A percentile compares a stretch with the other conserved stretches of the same genome.
These are phyloP conservation scores for Anastatus disparis DNA, from an alignment of 1,140 invertebrate genomes.

Conservation along the genomic window DNA sequence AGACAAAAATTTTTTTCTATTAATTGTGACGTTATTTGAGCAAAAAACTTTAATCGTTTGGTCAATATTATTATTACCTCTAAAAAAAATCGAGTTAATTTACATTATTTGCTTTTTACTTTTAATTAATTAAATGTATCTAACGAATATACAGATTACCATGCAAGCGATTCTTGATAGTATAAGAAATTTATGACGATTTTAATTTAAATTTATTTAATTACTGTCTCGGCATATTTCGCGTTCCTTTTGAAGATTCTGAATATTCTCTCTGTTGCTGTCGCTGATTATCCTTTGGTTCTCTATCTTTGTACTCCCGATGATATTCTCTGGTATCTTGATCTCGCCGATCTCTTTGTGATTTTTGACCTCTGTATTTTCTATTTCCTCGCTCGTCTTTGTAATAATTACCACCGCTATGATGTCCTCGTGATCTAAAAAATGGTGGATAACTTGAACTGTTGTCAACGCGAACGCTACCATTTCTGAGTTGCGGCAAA, in stretches of 20 bases:
- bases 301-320: constrained; percentile 56
- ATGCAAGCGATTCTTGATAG: constrained; percentile 37
- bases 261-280: constrained; percentile 50
- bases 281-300: constrained; percentile 43
- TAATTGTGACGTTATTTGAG: background rate
- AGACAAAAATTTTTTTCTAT: constrained; percentile 13
- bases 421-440: constrained; percentile 55
- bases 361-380: constrained; percentile 57
- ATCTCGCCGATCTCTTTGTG: constrained; percentile 55
- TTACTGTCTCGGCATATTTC: constrained; percentile 46
- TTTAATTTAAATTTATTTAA: constrained; percentile 16
- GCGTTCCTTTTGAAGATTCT: constrained; percentile 47
- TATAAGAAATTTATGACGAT: constrained; percentile 30
- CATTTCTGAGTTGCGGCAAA: constrained; percentile 59
- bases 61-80: constrained; percentile 35
- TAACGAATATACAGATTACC: constrained; percentile 37
- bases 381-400: constrained; percentile 46
- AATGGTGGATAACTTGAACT: constrained; percentile 54
- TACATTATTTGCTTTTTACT: constrained; percentile 34
- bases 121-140: constrained; percentile 33
- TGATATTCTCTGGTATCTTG: constrained; percentile 52
- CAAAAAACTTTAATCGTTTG: constrained; percentile 10
- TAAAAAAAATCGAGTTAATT: constrained; percentile 21
- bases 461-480: constrained; percentile 48
- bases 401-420: constrained; percentile 54